Conservation (phyloP, 2,113 vertebrate genomes). For the Phrynosoma platyrhinos region DNA sequence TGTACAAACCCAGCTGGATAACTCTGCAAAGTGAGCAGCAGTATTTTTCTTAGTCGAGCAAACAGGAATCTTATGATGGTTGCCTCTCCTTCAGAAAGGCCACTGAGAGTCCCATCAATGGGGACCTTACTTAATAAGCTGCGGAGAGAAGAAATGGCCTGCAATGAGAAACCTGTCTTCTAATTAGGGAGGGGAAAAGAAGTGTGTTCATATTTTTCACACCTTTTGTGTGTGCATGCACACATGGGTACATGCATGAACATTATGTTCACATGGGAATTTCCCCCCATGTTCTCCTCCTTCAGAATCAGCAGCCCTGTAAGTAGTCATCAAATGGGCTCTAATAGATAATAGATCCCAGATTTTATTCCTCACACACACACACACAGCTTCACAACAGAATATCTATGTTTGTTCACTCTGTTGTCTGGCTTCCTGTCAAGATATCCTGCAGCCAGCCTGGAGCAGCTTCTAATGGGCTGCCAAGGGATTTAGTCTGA, state of each 20-base stretch:
- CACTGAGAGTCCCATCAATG: background rate
- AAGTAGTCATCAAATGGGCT: conserved; percentile 4
- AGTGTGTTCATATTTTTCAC: background rate
- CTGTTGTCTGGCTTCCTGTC: conserved; percentile 44
- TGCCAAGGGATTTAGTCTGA: conserved; percentile 55
- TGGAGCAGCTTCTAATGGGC: conserved; percentile 60
- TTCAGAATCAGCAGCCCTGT: rapidly evolving
- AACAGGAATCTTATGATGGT: background rate
- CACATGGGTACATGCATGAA: background rate
- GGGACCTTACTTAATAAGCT: background rate
- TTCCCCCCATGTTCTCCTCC: background rate
- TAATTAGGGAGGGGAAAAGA: background rate
- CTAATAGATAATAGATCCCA: conserved; percentile 8
- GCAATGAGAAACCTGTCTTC: background rate
- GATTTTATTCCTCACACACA: conserved; percentile 36
- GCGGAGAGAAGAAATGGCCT: background rate
- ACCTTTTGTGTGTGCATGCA: background rate
- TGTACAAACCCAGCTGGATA: background rate
- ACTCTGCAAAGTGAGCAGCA: background rate
- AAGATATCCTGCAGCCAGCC: conserved; percentile 58
- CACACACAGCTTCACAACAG: background rate
- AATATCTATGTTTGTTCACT: rapidly evolving
- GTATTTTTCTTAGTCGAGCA: background rate
- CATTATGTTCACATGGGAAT: background rate
- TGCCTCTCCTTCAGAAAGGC: background rate